These are phyloP conservation scores for Rhyacophila evoluta DNA, from an alignment of 2,888 invertebrate genomes.

Conservation along the genomic window DNA sequence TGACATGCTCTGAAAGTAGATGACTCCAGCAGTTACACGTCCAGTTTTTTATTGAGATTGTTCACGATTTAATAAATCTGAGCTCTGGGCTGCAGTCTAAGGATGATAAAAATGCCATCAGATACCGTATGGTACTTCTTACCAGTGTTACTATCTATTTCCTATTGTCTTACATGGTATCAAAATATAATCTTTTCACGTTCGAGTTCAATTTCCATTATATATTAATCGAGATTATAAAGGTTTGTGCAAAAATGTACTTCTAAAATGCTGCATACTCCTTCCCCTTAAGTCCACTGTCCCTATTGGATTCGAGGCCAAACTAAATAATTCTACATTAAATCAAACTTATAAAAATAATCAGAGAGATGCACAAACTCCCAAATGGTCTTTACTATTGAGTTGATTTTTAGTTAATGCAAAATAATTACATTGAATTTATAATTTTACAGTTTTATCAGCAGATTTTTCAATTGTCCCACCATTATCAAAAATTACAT, in stretches of 20 bases:
- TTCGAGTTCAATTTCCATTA: background rate
- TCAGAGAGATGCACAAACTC: background rate
- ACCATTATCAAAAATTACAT: too few relatives aligned
- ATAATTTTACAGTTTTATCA: too few relatives aligned
- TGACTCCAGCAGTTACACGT: too few relatives aligned
- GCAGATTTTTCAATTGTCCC: too few relatives aligned
- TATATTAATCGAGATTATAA: background rate
- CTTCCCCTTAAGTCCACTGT: slow-evolving; percentile 8
- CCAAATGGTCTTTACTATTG: background rate
- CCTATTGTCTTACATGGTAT: slow-evolving; percentile 2
- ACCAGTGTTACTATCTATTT: background rate
- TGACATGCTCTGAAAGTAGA: too few relatives aligned
- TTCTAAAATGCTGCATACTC: slow-evolving; percentile 32
- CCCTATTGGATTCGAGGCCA: slow-evolving; percentile 44
- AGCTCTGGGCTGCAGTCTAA: too few relatives aligned
- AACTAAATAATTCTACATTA: slow-evolving; percentile 29
- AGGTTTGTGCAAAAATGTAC: slow-evolving; percentile 34
- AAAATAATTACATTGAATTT: too few relatives aligned
- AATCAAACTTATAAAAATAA: slow-evolving; percentile 34
- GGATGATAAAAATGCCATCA: too few relatives aligned
- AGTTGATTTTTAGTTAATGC: too few relatives aligned
- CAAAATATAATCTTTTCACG: background rate
- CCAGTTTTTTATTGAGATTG: too few relatives aligned
- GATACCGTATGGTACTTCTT: too few relatives aligned
- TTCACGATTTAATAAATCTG: too few relatives aligned